phyloP scores from a whole-genome alignment of 2,888 invertebrate species.

The Zelleria hepariella region DNA sequence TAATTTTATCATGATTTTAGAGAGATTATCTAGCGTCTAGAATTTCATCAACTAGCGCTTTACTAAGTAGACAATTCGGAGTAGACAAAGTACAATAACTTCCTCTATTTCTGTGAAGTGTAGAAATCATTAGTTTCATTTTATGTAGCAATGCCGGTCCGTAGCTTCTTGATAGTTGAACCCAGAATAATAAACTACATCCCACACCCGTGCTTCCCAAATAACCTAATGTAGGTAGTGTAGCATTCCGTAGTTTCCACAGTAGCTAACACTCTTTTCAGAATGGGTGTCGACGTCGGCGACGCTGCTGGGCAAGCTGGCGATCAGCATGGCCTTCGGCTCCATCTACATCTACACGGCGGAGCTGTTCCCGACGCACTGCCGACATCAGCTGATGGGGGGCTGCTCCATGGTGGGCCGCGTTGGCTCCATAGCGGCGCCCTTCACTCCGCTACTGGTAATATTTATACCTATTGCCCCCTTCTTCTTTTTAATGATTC shows the following conservation, averaged over 20 bases:
- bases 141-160: too few relatives aligned
- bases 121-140: too few relatives aligned
- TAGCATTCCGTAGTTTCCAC: background rate
- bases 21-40: too few relatives aligned
- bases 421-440: conserved; percentile 73
- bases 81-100: too few relatives aligned
- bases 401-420: conserved; percentile 74
- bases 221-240: background rate
- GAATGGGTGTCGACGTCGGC: conserved; percentile 13
- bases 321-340: conserved; percentile 72
- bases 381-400: conserved; percentile 70
- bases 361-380: conserved; percentile 75
- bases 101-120: too few relatives aligned
- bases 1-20: too few relatives aligned
- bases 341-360: conserved; percentile 74
- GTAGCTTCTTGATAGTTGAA: too few relatives aligned
- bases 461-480: conserved; percentile 17
- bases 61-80: too few relatives aligned
- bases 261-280: conserved; percentile 4
- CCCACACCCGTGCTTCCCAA: too few relatives aligned
- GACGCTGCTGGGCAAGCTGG: conserved; percentile 68
- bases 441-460: conserved; percentile 75
- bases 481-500: background rate
- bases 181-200: too few relatives aligned
- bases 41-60: too few relatives aligned